Percentiles rank a stretch among this genome's conserved stretches.
Evolutionary conservation across 2,797 vertebrate species (phyloP).

Genomic region (Picus viridis): DNA sequence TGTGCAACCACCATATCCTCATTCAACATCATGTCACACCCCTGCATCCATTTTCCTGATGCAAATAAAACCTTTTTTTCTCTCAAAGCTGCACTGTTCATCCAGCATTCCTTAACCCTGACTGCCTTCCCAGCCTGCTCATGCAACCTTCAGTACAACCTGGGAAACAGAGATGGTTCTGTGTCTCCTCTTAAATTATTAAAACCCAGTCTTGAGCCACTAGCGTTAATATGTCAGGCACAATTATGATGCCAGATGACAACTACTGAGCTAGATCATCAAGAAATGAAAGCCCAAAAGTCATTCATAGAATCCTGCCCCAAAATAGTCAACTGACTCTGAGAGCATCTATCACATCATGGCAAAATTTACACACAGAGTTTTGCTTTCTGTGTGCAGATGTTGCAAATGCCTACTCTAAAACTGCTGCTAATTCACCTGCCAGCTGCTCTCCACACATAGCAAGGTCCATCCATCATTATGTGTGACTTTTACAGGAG

Average conservation of each 20-base stretch:
- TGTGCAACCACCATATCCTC: neutral
- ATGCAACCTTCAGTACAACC: neutral
- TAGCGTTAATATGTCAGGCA: slow-evolving; percentile 61
- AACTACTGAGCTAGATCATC: neutral
- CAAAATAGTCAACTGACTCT: neutral
- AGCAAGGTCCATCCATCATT: neutral
- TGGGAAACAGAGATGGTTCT: slow-evolving; percentile 6
- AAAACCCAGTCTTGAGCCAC: slow-evolving; percentile 45
- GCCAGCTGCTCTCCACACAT: neutral
- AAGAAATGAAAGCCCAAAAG: neutral
- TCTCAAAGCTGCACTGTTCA: neutral
- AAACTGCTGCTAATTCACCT: neutral
- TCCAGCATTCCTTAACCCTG: neutral
- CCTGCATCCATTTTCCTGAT: neutral
- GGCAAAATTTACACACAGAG: neutral
- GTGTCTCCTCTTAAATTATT: slow-evolving; percentile 59
- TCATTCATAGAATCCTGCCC: neutral
- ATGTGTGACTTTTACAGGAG: too few relatives aligned
- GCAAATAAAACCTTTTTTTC: neutral
- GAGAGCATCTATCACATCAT: neutral
- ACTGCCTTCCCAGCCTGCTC: neutral
- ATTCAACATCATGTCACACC: neutral
- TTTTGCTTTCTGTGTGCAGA: neutral
- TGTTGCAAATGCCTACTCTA: neutral
- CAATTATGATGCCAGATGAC: slow-evolving; percentile 62